These are phyloP conservation scores for Meandrusa payeni DNA, from an alignment of 2,888 invertebrate genomes.

Conservation along the genomic window DNA sequence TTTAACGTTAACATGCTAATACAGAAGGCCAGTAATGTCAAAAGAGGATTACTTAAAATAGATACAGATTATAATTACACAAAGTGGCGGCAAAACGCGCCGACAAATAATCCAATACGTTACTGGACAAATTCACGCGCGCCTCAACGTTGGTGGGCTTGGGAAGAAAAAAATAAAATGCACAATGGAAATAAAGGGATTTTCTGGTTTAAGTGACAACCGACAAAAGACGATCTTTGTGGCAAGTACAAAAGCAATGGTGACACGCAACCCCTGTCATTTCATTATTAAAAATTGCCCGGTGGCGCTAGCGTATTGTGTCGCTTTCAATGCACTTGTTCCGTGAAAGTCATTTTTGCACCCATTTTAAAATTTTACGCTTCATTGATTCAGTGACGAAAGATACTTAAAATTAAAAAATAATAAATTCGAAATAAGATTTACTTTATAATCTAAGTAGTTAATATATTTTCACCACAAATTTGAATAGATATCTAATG, in stretches of 20 bases:
- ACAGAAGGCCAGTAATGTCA: too few relatives aligned
- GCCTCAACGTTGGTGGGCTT: slow-evolving; percentile 51
- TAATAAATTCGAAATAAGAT: too few relatives aligned
- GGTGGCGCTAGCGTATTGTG: slow-evolving; percentile 66
- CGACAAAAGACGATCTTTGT: slow-evolving; percentile 53
- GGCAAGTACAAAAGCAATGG: slow-evolving; percentile 51
- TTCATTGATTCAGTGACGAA: slow-evolving; percentile 22
- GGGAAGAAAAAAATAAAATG: slow-evolving; percentile 29
- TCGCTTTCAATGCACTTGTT: slow-evolving; percentile 37
- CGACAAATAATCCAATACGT: slow-evolving; percentile 44
- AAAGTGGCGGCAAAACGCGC: slow-evolving; percentile 20
- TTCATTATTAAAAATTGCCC: slow-evolving; percentile 51
- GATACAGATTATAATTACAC: slow-evolving; percentile 15
- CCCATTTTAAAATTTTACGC: slow-evolving; percentile 25
- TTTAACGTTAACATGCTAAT: too few relatives aligned
- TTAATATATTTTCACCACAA: too few relatives aligned
- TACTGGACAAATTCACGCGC: slow-evolving; percentile 48
- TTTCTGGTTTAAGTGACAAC: slow-evolving; percentile 28
- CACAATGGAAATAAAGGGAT: slow-evolving; percentile 19
- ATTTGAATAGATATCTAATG: too few relatives aligned
- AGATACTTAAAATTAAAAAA: too few relatives aligned
- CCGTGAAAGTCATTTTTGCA: slow-evolving; percentile 59
- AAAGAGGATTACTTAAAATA: slow-evolving; percentile 2
- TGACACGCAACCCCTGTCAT: slow-evolving; percentile 45
- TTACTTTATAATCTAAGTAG: too few relatives aligned